Conservation (phyloP, 2,797 vertebrate species). For the Peromyscus eremicus region DNA sequence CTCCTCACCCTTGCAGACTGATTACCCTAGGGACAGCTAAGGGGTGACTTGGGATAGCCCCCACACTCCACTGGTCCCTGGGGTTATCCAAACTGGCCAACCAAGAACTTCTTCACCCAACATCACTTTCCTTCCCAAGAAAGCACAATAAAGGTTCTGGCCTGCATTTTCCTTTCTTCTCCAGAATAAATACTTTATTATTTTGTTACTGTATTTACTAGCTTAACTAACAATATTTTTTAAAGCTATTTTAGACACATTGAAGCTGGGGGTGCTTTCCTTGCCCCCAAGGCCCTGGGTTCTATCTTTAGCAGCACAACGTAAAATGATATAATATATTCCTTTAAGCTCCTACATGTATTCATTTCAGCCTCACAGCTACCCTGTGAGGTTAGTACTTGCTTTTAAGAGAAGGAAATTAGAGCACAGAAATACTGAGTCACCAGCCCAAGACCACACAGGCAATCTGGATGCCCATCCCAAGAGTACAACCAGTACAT, state of each 20-base stretch:
- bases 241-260: not conserved
- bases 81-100: not conserved
- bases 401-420: not conserved
- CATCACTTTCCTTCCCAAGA: not conserved
- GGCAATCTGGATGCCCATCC: not conserved
- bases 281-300: not conserved
- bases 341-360: not conserved
- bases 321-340: not conserved
- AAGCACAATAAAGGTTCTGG: not conserved
- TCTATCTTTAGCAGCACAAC: not conserved
- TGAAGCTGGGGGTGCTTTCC: not conserved
- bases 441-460: not conserved
- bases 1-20: not conserved
- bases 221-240: not conserved
- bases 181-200: not conserved
- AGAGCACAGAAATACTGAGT: not conserved
- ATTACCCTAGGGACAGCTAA: not conserved
- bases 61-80: not conserved
- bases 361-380: not conserved
- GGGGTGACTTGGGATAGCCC: not conserved
- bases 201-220: not conserved
- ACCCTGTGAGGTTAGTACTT: not conserved
- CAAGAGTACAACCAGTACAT: not conserved
- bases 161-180: too few relatives aligned
- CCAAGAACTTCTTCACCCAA: not conserved